phyloP scores from a whole-genome alignment of 2,888 invertebrate species.

The Neoitamus cyanurus region DNA sequence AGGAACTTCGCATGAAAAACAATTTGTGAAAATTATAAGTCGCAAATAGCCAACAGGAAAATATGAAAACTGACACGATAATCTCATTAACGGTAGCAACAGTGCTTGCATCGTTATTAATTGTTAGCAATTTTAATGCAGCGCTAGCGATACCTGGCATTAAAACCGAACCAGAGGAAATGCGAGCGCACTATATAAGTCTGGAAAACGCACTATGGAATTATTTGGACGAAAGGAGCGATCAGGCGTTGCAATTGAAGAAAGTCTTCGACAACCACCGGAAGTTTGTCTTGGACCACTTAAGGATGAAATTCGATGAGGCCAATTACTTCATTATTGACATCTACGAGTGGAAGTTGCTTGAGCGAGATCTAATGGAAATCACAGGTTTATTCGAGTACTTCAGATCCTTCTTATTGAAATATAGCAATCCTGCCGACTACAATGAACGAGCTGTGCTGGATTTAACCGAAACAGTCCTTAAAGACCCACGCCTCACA shows the following conservation, averaged over 20 bases:
- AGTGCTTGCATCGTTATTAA: not conserved
- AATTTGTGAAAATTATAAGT: not conserved
- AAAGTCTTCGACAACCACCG: conserved; percentile 63
- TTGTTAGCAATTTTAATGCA: conserved; percentile 24
- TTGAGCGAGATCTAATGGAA: conserved; percentile 71
- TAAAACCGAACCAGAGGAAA: conserved; percentile 69
- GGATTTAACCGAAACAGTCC: conserved; percentile 74
- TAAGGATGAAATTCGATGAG: conserved; percentile 54
- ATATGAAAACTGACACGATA: not conserved
- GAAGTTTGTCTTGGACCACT: conserved; percentile 57
- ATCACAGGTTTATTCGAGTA: conserved; percentile 76
- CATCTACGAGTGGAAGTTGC: conserved; percentile 74
- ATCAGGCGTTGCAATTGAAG: conserved; percentile 58
- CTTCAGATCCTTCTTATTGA: conserved; percentile 70
- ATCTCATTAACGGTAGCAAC: not conserved
- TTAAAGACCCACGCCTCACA: conserved; percentile 71
- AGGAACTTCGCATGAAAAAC: not conserved
- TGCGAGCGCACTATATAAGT: conserved; percentile 71
- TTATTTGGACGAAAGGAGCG: conserved; percentile 58
- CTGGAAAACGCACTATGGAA: conserved; percentile 68
- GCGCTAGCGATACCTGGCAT: conserved; percentile 44
- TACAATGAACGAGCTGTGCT: conserved; percentile 70
- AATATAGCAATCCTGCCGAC: conserved; percentile 61
- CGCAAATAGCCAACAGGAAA: not conserved
- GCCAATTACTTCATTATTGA: conserved; percentile 61